These are phyloP conservation scores for Apeltes quadracus DNA, from an alignment of 2,113 vertebrate genomes.

Conservation along the genomic window DNA sequence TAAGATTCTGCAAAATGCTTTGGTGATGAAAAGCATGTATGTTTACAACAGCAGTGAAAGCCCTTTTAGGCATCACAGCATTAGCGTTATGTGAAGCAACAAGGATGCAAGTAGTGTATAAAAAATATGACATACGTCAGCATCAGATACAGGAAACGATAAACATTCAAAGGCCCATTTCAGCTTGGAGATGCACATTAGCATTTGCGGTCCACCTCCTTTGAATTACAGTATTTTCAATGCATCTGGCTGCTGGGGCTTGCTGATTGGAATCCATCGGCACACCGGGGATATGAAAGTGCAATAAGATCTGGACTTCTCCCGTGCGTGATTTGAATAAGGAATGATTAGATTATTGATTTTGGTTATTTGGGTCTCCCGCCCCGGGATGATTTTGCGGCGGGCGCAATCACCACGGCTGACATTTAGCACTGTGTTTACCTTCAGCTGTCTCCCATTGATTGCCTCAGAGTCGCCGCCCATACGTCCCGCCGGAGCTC, in stretches of 20 bases:
- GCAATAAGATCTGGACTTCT: slow-evolving; percentile 75
- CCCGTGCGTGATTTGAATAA: slow-evolving; percentile 75
- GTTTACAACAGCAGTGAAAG: neutral
- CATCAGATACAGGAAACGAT: slow-evolving; percentile 17
- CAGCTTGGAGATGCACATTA: slow-evolving; percentile 5
- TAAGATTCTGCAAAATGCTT: neutral
- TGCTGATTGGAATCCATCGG: slow-evolving; percentile 73
- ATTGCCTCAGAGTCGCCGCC: slow-evolving; percentile 72
- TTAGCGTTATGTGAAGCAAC: neutral
- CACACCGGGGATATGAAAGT: slow-evolving; percentile 69
- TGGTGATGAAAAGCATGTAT: neutral
- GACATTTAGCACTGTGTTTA: slow-evolving; percentile 80
- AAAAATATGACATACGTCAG: neutral
- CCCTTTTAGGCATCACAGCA: neutral
- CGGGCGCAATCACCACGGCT: slow-evolving; percentile 70
- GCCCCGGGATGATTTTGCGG: slow-evolving; percentile 67
- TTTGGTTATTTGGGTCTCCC: slow-evolving; percentile 73
- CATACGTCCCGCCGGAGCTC: slow-evolving; percentile 62
- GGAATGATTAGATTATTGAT: slow-evolving; percentile 81
- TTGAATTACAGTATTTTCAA: slow-evolving; percentile 58
- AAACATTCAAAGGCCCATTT: slow-evolving; percentile 26
- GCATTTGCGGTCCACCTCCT: slow-evolving; percentile 29
- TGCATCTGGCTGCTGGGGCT: slow-evolving; percentile 50
- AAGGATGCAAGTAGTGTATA: neutral
- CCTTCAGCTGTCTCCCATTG: slow-evolving; percentile 73